These are phyloP conservation scores for Catharus bicknelli DNA, from an alignment of 2,113 vertebrate genomes.

Conservation along the genomic window DNA sequence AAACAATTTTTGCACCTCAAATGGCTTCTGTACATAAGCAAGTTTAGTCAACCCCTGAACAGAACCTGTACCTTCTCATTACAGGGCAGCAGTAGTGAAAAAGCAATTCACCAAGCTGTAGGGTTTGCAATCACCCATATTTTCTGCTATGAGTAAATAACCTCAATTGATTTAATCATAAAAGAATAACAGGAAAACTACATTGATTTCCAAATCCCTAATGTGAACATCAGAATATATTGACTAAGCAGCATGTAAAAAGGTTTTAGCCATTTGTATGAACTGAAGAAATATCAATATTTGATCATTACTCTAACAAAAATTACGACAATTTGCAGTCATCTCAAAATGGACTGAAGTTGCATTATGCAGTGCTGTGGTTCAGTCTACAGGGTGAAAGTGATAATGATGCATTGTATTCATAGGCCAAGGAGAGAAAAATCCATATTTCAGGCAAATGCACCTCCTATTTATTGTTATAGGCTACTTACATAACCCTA, in stretches of 20 bases:
- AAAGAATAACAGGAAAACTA: slow-evolving; percentile 84
- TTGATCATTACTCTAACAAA: slow-evolving; percentile 78
- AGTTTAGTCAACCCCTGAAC: slow-evolving; percentile 75
- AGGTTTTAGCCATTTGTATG: slow-evolving; percentile 76
- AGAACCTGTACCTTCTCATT: slow-evolving; percentile 76
- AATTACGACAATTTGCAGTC: slow-evolving; percentile 73
- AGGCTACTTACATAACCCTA: slow-evolving; percentile 25
- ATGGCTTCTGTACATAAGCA: slow-evolving; percentile 75
- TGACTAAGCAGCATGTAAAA: slow-evolving; percentile 70
- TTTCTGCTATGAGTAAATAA: slow-evolving; percentile 86
- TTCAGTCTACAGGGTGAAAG: slow-evolving; percentile 64
- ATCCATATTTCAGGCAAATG: slow-evolving; percentile 63
- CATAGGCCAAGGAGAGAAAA: slow-evolving; percentile 69
- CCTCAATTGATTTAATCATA: slow-evolving; percentile 85
- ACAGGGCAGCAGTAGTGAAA: slow-evolving; percentile 71
- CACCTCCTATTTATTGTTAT: slow-evolving; percentile 56
- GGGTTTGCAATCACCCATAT: slow-evolving; percentile 76
- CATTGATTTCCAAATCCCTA: slow-evolving; percentile 83
- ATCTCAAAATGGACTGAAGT: slow-evolving; percentile 70
- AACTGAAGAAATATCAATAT: slow-evolving; percentile 78
- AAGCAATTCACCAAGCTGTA: slow-evolving; percentile 72
- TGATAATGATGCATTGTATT: slow-evolving; percentile 50
- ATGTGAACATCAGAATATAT: slow-evolving; percentile 80
- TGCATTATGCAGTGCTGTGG: slow-evolving; percentile 59
- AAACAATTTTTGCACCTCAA: slow-evolving; percentile 77